Conservation (phyloP, 2,113 vertebrate genomes). For the Cacatua alba region DNA sequence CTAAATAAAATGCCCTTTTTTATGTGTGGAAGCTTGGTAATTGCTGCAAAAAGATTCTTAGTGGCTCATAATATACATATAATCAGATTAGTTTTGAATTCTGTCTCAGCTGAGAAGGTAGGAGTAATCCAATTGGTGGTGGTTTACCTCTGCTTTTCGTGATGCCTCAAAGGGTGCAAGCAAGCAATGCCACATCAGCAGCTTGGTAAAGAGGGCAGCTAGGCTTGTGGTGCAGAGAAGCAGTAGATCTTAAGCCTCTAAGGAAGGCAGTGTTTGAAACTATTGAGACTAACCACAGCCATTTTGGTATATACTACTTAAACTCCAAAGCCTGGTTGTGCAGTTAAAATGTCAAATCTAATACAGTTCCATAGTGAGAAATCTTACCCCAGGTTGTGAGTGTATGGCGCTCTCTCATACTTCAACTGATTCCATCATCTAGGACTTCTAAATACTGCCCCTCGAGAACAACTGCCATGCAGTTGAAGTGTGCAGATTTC, state of each 20-base stretch:
- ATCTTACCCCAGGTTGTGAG: conserved; percentile 24
- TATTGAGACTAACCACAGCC: neutral
- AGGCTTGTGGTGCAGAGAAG: neutral
- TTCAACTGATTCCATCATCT: conserved; percentile 25
- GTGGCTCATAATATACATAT: conserved; percentile 89
- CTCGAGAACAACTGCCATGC: neutral
- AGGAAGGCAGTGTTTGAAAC: neutral
- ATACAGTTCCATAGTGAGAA: conserved; percentile 14
- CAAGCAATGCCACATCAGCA: neutral
- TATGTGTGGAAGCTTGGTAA: conserved; percentile 90
- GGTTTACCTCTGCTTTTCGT: conserved; percentile 68
- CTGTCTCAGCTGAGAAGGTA: conserved; percentile 73
- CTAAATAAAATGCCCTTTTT: conserved; percentile 88
- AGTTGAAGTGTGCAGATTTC: neutral
- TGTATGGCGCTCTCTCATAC: conserved; percentile 31
- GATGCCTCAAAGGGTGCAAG: conserved; percentile 8
- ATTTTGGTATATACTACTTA: neutral
- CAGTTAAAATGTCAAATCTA: conserved; percentile 35
- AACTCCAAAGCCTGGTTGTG: neutral
- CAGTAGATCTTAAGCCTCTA: neutral
- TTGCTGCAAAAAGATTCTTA: conserved; percentile 93
- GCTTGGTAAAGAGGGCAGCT: conserved; percentile 11
- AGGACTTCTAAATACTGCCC: conserved; percentile 13
- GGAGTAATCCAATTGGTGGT: conserved; percentile 73
- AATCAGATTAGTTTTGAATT: conserved; percentile 93